Conservation (phyloP, 2,888 invertebrate genomes). For the Amphipyra tragopoginis region DNA sequence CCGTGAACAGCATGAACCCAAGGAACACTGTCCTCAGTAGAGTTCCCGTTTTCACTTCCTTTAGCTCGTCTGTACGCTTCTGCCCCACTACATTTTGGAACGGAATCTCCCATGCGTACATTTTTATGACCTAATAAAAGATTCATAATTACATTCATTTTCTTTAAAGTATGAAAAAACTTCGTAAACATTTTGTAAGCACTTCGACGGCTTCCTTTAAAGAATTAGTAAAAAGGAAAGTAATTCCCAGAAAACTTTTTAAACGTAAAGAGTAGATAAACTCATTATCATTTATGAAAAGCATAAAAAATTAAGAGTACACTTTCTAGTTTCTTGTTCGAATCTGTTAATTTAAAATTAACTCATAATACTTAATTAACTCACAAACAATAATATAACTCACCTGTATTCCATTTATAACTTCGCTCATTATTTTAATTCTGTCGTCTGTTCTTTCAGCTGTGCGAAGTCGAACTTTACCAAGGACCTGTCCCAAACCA, state of each 20-base stretch:
- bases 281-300: too few relatives aligned
- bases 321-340: too few relatives aligned
- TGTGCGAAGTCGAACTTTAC: slow-evolving; percentile 92
- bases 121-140: slow-evolving; percentile 94
- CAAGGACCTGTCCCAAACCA: slow-evolving; percentile 88
- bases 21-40: slow-evolving; percentile 92
- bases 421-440: slow-evolving; percentile 97
- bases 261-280: too few relatives aligned
- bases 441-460: slow-evolving; percentile 96
- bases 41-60: slow-evolving; percentile 90
- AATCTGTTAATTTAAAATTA: not conserved
- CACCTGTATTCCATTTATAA: slow-evolving; percentile 97
- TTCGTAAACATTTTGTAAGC: too few relatives aligned
- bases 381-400: slow-evolving; percentile 66
- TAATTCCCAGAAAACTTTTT: too few relatives aligned
- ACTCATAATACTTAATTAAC: not conserved
- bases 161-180: too few relatives aligned
- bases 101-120: slow-evolving; percentile 98
- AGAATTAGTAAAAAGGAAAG: too few relatives aligned
- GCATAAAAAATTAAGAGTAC: too few relatives aligned
- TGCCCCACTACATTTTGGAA: slow-evolving; percentile 94
- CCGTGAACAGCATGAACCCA: slow-evolving; percentile 95
- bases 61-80: slow-evolving; percentile 91
- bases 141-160: too few relatives aligned
- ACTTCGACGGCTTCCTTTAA: too few relatives aligned